Conservation (phyloP, 2,888 invertebrate genomes). For the Metopia argyrocephala region DNA sequence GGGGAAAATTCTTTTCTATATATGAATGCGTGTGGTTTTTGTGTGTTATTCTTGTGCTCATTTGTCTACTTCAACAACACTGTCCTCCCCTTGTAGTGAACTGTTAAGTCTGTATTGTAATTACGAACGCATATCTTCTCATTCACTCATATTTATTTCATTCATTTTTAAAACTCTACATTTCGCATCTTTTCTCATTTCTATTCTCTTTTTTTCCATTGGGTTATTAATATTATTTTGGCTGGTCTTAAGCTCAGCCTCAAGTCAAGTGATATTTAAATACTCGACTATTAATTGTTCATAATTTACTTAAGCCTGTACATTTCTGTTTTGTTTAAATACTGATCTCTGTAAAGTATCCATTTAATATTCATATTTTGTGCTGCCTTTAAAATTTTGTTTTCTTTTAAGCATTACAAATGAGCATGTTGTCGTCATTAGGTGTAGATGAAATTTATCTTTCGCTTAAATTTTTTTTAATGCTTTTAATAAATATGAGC, state of each 20-base stretch:
- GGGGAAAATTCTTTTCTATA: background rate
- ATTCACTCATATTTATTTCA: constrained; percentile 42
- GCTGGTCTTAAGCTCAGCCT: constrained; percentile 1
- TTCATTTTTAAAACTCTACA: background rate
- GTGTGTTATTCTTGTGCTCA: constrained; percentile 67
- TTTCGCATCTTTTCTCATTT: background rate
- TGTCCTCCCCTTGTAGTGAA: constrained; percentile 50
- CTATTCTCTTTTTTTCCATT: constrained; percentile 34
- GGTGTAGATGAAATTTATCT: constrained; percentile 65
- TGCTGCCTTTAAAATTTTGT: constrained; percentile 29
- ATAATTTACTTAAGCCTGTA: constrained; percentile 58
- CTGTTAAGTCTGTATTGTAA: background rate
- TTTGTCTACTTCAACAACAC: constrained; percentile 69
- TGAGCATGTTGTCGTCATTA: constrained; percentile 65
- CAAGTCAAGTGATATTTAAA: constrained; percentile 75
- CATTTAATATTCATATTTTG: constrained; percentile 53
- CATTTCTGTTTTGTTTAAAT: background rate
- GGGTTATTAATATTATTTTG: constrained; percentile 3
- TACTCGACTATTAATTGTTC: constrained; percentile 74
- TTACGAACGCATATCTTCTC: constrained; percentile 1
- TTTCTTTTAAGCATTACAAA: constrained; percentile 45
- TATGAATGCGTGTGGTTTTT: constrained; percentile 31
- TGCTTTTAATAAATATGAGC: no score
- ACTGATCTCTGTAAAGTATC: constrained; percentile 23
- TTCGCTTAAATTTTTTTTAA: no score